Evolutionary conservation across 1,140 invertebrate species (phyloP), one percentile per base, ranked within the genome.

Genomic region (Sipha flava): DNA sequence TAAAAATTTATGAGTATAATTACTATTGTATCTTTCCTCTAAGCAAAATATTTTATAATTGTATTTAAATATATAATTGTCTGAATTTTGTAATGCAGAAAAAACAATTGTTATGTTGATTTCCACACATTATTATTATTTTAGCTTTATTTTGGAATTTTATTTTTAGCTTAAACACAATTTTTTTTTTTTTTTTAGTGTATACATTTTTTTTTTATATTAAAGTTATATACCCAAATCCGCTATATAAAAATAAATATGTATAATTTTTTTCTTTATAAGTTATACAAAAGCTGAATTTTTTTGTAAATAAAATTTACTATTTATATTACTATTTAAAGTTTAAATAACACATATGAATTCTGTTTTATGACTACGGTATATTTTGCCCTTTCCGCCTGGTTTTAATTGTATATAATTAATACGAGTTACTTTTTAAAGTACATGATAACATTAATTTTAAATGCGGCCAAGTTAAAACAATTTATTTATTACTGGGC

Each of bases 231-330:
- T 77, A 59, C 52, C 34, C 37, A 29, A 59, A 40, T 31, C 66
- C 52, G 73, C 73, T 77, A 77, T 77, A 77, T 57, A 77, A 77
- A 77, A 45, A 26, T 77, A 40, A 77, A 54, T 59, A 77, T 77
- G 73, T 77, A 77, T 77, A 77, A 59, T 59, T 59, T 77, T 75
- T 54, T 77, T 54, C 73, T 77, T 77, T 57, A 43, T 77, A 77
- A 77, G 73, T 77, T 77, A 77, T 57, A 77, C 52, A 57, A 57
- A 75, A 77, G 73, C 73, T 77, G 73, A 57, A 26, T 57, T 77
- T 75, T 77, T 77, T 77, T 77, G 73, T 77, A 77, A 77, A 77
- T 77, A 77, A 77, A 77, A 77, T 77, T 73, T 77, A 77, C 73
- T 77, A 77, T 77, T 77, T 77, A 77, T 77, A 77, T 77, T 77